Conservation (phyloP, 2,888 invertebrate genomes). For the Erebia aethiops region DNA sequence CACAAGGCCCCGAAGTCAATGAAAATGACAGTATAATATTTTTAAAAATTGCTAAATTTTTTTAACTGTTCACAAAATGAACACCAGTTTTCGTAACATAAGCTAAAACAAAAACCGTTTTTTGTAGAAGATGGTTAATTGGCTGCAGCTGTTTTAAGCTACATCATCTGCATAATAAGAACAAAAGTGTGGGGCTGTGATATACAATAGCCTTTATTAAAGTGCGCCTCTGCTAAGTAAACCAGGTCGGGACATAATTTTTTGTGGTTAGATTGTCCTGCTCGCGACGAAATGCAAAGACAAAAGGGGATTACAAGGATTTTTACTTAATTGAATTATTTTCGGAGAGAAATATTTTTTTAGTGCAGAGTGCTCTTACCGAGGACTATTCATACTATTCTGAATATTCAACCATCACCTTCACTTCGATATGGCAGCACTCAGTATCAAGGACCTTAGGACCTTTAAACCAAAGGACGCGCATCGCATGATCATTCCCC, state of each 20-base stretch:
- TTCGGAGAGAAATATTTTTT: neutral
- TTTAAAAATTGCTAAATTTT: neutral
- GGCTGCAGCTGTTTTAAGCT: slow-evolving; percentile 38
- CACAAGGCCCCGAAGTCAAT: too few species aligned
- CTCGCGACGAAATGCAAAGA: slow-evolving; percentile 25
- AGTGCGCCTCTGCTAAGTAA: slow-evolving; percentile 38
- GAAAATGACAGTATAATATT: too few species aligned
- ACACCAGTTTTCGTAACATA: slow-evolving; percentile 47
- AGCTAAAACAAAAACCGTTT: slow-evolving; percentile 1
- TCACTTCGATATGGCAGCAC: too few species aligned
- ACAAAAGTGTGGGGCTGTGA: slow-evolving; percentile 40
- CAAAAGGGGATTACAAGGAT: slow-evolving; percentile 17
- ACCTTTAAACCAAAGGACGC: too few species aligned
- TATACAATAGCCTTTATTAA: slow-evolving; percentile 41
- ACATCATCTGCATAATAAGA: slow-evolving; percentile 39
- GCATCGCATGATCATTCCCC: too few species aligned
- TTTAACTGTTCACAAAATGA: slow-evolving; percentile 12
- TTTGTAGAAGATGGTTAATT: slow-evolving; percentile 29
- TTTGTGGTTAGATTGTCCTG: slow-evolving; percentile 37
- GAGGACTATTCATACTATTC: neutral
- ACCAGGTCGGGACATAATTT: slow-evolving; percentile 40
- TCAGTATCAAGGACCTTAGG: too few species aligned
- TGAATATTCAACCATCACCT: neutral
- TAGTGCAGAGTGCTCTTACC: neutral
- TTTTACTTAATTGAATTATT: slow-evolving; percentile 18